Evolutionary conservation across 2,888 invertebrate species (phyloP), one percentile per base, ranked within the genome.

Genomic region (Macrosiphum euphorbiae): DNA sequence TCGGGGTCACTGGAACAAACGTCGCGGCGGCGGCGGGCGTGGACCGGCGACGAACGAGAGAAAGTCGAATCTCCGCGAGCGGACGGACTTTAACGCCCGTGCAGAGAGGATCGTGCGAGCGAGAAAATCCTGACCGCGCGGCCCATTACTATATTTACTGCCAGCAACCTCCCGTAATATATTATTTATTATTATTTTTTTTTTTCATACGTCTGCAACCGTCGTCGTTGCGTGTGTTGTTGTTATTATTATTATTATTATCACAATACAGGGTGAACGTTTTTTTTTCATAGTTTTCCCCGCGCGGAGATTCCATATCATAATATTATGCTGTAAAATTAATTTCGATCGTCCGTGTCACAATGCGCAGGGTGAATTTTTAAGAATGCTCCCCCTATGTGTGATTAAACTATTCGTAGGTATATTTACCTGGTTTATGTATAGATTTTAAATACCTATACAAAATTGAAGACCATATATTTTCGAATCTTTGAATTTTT

Each of bases 1-100:
- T 78, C 52, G 78, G 90, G 90, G 90, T 90, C 90, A 90, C 90
- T 90, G 90, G 90, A 90, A 84, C 90, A 11, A 41, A n/a, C 90
- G 67, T n/a, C n/a, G 26, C 90, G 78, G 13, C 90, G 35, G 26
- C 44, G 58, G 28, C 90, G 67, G 78, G 35, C 7, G 41, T 24
- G 11, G 11, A 52, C 52, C 47, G 28, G 7, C 61, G 61, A 24
- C 88, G 35, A 3, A 44, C 52, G 52, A 88, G 88, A 47, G 55
- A 55, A 55, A 52, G 88, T 88, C 88, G 35, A 52, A 55, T 88
- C 88, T 20, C 41, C 55, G 20, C 90, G 20, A 7, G 20, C 55
- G 20, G 61, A 67, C 55, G 20, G 61, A 67, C 90, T 90, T 90
- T 44, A 47, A 90, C 90, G 90, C 90, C n/a, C 61, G 47, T n/a